Evolutionary conservation across 2,888 invertebrate species (phyloP), one percentile per base, ranked within the genome.

Genomic region (Mimachlamys varia): DNA sequence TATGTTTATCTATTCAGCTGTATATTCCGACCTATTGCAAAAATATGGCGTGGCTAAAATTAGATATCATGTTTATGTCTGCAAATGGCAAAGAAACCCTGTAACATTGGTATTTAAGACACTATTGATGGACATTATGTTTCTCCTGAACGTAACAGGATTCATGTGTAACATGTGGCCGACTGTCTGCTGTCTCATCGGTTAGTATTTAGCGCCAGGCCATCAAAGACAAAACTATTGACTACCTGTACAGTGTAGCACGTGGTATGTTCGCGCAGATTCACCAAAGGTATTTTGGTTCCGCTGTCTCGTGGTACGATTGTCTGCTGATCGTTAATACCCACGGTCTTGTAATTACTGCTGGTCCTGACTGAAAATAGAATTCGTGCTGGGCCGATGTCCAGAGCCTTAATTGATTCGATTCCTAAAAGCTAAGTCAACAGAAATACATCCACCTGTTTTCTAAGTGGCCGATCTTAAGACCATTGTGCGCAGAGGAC

Each of bases 191-290:
- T 27, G 3, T 76, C 5, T 3, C 76, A 13, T 76, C 27, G 27
- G 76, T 76, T 27, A 33, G 76, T 76, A 76, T 76, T 76, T 76
- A 76, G 27, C 76, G 33, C 76, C 13, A 76, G 76, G 76, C 76
- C 76, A 76, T 33, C 76, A 76, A 76, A 76, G 19, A 19, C 53
- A 53, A 15, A 53, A 27, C 12, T 76, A 76, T 76, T 76, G 76
- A 76, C 76, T 27, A 76, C 0, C n/a, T n/a, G n/a, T n/a, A n/a
- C n/a, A n/a, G n/a, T n/a, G n/a, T n/a, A n/a, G n/a, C 33, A 12
- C 76, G 27, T 33, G 76, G 76, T 33, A 27, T 33, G 2, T 15
- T 1, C 33, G 33, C 33, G n/a, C 62, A 17, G 62, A 62, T 22
- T 62, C 17, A 33, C 33, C 27, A 76, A 1, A 27, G 7, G 33